These are phyloP conservation scores for Camponotus pennsylvanicus DNA, from an alignment of 1,140 invertebrate species.

Conservation along the genomic window DNA sequence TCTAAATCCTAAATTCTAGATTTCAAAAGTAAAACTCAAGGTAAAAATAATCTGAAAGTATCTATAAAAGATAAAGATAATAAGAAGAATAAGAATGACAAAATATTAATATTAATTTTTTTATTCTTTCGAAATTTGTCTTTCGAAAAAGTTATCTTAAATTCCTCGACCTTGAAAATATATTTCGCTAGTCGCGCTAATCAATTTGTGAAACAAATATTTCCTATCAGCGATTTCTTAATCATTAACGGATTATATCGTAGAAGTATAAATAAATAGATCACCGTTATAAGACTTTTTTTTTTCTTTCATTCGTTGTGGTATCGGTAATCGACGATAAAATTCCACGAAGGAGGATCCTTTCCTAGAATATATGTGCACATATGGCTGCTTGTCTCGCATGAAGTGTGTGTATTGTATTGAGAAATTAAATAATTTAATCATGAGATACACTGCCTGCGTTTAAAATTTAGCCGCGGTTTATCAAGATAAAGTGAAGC, in stretches of 20 bases:
- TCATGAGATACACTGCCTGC: constrained; percentile 40
- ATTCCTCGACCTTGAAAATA: neutral
- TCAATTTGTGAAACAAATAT: neutral
- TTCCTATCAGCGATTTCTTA: neutral
- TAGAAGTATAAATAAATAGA: neutral
- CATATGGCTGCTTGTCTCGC: neutral
- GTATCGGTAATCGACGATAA: constrained; percentile 54
- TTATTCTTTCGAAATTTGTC: neutral
- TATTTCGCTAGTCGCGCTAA: neutral
- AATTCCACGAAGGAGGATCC: constrained; percentile 51
- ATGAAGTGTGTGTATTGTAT: constrained; percentile 15
- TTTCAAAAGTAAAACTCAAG: neutral
- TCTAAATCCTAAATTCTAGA: too few species aligned
- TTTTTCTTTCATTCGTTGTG: constrained; percentile 7
- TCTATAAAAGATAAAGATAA: neutral
- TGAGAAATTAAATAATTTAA: constrained; percentile 66
- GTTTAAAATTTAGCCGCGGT: constrained; percentile 26
- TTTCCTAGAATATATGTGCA: constrained; percentile 66
- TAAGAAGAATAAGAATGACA: neutral
- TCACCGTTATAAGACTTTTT: neutral
- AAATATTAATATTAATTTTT: neutral
- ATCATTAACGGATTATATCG: neutral
- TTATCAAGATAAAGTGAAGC: constrained; percentile 41
- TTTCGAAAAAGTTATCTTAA: neutral
- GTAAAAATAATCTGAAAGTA: neutral